Percentiles rank a stretch among this genome's conserved stretches.
Evolutionary conservation across 2,888 invertebrate species (phyloP).

Genomic region (Ischnura elegans): DNA sequence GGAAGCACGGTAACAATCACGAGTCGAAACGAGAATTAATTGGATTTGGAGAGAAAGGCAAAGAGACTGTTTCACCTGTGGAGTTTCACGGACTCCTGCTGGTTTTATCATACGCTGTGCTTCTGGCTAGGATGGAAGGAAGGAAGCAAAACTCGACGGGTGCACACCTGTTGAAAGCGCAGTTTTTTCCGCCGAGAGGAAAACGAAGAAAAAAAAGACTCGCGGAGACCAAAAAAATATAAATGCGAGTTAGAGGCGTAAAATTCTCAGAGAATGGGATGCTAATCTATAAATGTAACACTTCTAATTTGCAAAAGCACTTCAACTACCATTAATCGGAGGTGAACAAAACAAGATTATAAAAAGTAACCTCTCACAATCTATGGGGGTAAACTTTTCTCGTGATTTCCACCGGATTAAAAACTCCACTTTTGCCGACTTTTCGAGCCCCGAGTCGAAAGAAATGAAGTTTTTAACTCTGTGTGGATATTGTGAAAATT

Average conservation of each 20-base stretch:
- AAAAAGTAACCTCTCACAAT: too few relatives aligned
- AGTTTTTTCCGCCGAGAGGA: neutral
- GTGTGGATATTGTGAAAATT: too few relatives aligned
- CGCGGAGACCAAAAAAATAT: neutral
- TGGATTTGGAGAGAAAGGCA: neutral
- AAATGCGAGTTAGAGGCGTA: neutral
- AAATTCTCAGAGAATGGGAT: neutral
- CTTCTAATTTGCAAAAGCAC: neutral
- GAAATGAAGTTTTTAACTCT: too few relatives aligned
- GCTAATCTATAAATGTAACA: neutral
- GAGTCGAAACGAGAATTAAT: neutral
- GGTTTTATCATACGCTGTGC: neutral
- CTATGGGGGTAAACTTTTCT: too few relatives aligned
- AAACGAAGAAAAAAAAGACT: neutral
- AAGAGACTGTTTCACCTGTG: neutral
- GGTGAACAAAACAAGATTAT: too few relatives aligned
- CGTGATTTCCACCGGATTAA: too few relatives aligned
- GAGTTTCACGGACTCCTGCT: neutral
- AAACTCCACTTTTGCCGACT: too few relatives aligned
- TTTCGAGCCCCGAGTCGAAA: too few relatives aligned
- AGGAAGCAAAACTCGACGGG: neutral
- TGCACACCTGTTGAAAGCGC: constrained; percentile 18
- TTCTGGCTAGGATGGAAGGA: neutral
- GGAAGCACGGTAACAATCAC: neutral
- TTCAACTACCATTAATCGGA: too few relatives aligned